Evolutionary conservation across 2,113 vertebrate species (phyloP).

Genomic region (Plestiodon gilberti): DNA sequence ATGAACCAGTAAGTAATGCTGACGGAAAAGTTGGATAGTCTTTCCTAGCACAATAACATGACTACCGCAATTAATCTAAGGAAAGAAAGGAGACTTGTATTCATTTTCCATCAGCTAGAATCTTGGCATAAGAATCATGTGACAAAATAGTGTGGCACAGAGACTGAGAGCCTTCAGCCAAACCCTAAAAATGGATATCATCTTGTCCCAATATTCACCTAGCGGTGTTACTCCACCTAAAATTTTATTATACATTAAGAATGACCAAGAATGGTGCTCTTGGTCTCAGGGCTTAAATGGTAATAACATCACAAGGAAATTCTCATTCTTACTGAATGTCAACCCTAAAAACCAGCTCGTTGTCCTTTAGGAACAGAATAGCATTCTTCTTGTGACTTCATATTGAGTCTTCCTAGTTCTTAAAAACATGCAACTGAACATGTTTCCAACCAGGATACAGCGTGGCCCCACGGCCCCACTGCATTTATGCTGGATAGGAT

Average conservation of each 20-base stretch:
- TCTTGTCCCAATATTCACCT: conserved; percentile 2
- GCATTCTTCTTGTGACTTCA: neutral
- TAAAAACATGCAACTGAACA: neutral
- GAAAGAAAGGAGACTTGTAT: conserved; percentile 2
- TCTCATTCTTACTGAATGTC: neutral
- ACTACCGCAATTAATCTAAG: neutral
- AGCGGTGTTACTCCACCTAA: neutral
- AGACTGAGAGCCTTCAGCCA: conserved; percentile 23
- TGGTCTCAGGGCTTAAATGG: conserved; percentile 10
- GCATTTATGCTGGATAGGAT: neutral
- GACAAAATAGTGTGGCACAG: neutral
- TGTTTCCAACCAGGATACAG: neutral
- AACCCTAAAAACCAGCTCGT: neutral
- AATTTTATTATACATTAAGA: conserved; percentile 14
- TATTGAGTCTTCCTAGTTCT: neutral
- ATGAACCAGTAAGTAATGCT: neutral
- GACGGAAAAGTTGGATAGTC: conserved; percentile 33
- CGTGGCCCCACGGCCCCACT: too few relatives aligned
- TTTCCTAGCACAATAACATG: conserved; percentile 22
- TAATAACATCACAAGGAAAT: neutral
- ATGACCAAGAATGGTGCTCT: rapidly evolving
- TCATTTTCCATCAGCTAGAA: conserved; percentile 45
- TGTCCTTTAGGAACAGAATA: neutral
- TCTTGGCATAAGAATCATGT: conserved; percentile 23
- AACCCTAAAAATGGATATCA: conserved; percentile 19